Evolutionary conservation across 2,888 invertebrate genomes (phyloP), one percentile per base, ranked within the genome.

Genomic region (Conops quadrifasciatus): DNA sequence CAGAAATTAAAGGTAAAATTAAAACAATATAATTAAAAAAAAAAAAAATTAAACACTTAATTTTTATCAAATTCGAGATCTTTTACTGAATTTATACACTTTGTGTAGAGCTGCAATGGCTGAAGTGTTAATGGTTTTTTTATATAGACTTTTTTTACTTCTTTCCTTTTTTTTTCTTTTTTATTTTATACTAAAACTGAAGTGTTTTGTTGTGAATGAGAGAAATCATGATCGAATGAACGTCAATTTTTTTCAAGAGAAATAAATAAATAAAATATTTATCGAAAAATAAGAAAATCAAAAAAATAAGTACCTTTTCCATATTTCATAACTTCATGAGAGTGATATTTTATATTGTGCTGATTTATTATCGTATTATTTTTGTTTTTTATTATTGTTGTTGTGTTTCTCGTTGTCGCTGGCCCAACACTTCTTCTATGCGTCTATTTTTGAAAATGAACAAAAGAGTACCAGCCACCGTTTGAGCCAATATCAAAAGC

Each of bases 181-280:
- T n/a, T n/a, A n/a, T n/a, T n/a, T n/a, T n/a, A n/a, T n/a, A n/a
- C n/a, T n/a, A 16, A 19, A 16, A 15, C 19, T 58, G 58, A 58
- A 58, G 58, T 58, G 58, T 16, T 58, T 58, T 24, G 15, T 26
- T 58, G 58, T n/a, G 19, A n/a, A n/a, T n/a, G n/a, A 53, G 56
- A 64, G 53, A 53, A 47, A 62, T 71, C 67, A 63, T 62, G 71
- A 67, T 71, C 58, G 71, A 62, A 36, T 53, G 71, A 62, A 36
- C 56, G 67, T 63, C 63, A 67, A 62, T 64, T 43, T n/a, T 36
- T 36, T 36, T 36, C 36, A 36, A 19, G 3, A 68, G 28, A 21
- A 49, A 49, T 58, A 24, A 58, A 24, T 53, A 21, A 21, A 53
- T n/a, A 21, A 1, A 53, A 7, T 66, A 19, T 53, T 36, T 36